A percentile compares a stretch with the other conserved stretches of the same genome.
phyloP scores from a whole-genome alignment of 2,113 vertebrate species.

The Oenanthe oenanthe region DNA sequence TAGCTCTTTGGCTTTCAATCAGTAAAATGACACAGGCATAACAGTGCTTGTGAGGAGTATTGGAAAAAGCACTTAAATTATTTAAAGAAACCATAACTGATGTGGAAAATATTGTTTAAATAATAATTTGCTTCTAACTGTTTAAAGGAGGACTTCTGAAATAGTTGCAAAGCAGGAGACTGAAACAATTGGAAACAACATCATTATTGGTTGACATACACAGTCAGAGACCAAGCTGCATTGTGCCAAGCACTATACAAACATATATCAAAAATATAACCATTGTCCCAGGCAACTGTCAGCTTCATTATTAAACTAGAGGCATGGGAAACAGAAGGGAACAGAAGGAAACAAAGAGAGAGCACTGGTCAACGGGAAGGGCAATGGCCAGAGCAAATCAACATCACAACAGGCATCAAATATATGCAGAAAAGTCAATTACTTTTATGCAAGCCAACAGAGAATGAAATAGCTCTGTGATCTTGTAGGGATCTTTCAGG shows the following conservation, averaged over 20 bases:
- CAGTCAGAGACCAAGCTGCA: neutral
- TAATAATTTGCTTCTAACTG: neutral
- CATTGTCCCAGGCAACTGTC: neutral
- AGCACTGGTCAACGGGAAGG: neutral
- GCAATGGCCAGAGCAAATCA: neutral
- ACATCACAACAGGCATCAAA: neutral
- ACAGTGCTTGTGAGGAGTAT: neutral
- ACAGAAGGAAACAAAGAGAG: neutral
- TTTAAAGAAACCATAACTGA: neutral
- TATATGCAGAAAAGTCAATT: neutral
- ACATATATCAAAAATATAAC: neutral
- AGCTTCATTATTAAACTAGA: neutral
- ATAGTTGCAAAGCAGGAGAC: neutral
- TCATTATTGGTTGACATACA: neutral
- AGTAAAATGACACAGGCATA: neutral
- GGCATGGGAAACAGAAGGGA: neutral
- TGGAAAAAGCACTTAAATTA: neutral
- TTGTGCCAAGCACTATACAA: neutral
- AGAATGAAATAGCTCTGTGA: neutral
- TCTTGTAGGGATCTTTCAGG: neutral
- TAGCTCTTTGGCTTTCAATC: neutral
- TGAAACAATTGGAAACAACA: neutral
- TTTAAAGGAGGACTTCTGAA: conserved; percentile 16
- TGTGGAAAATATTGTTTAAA: conserved; percentile 15
- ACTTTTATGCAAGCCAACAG: neutral